Evolutionary conservation across 2,113 vertebrate genomes (phyloP).

Genomic region (Ariopsis seemanni): DNA sequence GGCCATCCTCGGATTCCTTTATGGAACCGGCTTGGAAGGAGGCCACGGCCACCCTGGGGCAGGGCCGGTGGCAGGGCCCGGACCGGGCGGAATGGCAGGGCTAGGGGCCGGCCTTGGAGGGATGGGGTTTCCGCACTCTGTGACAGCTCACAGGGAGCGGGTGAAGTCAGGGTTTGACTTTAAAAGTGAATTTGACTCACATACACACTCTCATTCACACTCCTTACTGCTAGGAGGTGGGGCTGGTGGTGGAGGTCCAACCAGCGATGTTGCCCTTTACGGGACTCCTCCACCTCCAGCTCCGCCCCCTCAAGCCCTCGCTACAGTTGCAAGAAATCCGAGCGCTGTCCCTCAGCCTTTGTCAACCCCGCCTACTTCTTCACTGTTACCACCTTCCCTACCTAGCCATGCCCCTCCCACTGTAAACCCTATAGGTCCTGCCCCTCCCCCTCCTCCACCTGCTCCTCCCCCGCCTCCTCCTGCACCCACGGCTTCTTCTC

Average conservation of each 20-base stretch:
- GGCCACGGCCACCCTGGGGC: slow-evolving; percentile 68
- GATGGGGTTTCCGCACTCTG: slow-evolving; percentile 72
- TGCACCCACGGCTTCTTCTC: slow-evolving; percentile 53
- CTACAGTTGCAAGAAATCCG: slow-evolving; percentile 66
- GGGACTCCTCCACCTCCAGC: slow-evolving; percentile 73
- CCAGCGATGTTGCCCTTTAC: slow-evolving; percentile 72
- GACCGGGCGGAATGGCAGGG: slow-evolving; percentile 72
- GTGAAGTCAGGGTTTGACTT: slow-evolving; percentile 93
- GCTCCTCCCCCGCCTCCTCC: slow-evolving; percentile 57
- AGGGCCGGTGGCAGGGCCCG: slow-evolving; percentile 74
- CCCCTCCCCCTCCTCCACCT: slow-evolving; percentile 61
- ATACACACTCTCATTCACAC: slow-evolving; percentile 74
- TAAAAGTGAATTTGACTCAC: slow-evolving; percentile 73
- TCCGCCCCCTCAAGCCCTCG: slow-evolving; percentile 64
- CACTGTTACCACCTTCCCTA: slow-evolving; percentile 60
- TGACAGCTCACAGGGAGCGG: slow-evolving; percentile 86
- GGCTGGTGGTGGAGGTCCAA: slow-evolving; percentile 59
- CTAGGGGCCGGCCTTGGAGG: slow-evolving; percentile 69
- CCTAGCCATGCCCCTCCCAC: slow-evolving; percentile 62
- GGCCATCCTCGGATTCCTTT: slow-evolving; percentile 77
- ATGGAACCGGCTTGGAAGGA: slow-evolving; percentile 74
- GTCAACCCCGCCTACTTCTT: slow-evolving; percentile 63
- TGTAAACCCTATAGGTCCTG: slow-evolving; percentile 73
- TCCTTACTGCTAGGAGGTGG: slow-evolving; percentile 71
- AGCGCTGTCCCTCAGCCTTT: slow-evolving; percentile 70